Evolutionary conservation across 2,888 invertebrate species (phyloP), one percentile per base, ranked within the genome.

Genomic region (Luffia ferchaultella): DNA sequence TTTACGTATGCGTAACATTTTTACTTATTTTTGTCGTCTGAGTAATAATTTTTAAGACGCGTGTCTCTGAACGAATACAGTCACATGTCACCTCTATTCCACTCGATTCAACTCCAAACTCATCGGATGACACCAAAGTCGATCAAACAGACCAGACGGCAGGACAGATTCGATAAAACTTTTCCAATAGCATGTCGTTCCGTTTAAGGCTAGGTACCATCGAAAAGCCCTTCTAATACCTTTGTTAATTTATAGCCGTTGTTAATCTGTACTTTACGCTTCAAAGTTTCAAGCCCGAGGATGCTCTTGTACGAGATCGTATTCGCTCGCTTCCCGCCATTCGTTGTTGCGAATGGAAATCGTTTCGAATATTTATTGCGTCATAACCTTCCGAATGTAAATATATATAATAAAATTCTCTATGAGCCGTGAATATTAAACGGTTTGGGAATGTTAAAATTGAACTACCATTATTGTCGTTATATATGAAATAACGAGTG

Each of bases 201-300:
- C 30, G 30, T 3, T 12, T 12, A 12, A 12, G 30, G 30, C 30
- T 3, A 3, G 30, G 5, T 30, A 7, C 30, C 12, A 12, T 30
- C 30, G 30, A 3, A 12, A 3, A 12, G 30, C 49, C 18, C 43
- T 49, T 43, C 18, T 49, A 49, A 49, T 49, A 18, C 43, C 49
- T 16, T 42, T 20, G 41, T 42, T 49, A 49, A 49, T 49, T 49
- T 49, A 49, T 49, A 43, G 5, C 30, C 30, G 30, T 30, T 30
- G 30, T 30, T 30, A 30, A 30, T 30, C 30, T 12, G 30, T 30
- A 30, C 30, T 30, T 30, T 30, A 30, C 30, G 30, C 30, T 12
- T 3, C 5, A 30, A 30, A 30, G 30, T 30, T 30, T 30, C 12
- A 30, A 12, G 30, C 30, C 30, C 30, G 30, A 30, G 30, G 30